Evolutionary conservation across 2,888 invertebrate species (phyloP), one percentile per base, ranked within the genome.

Genomic region (Digitonthophagus gazella): DNA sequence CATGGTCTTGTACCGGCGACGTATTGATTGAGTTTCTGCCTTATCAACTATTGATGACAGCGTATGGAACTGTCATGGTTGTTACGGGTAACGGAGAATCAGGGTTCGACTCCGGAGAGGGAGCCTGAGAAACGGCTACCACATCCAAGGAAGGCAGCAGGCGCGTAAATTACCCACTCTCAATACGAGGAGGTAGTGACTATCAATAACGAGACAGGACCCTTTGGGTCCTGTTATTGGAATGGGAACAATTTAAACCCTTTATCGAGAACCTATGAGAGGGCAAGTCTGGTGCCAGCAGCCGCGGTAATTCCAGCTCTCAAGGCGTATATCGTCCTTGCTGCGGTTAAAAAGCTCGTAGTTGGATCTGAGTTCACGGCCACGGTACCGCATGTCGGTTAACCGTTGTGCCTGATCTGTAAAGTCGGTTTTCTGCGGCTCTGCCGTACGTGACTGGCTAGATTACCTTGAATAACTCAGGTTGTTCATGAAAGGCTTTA

Each of bases 141-240:
- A 88, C 87, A 86, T 88, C 88, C 85, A 88, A 89, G 88, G 88
- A 88, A 87, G 87, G 88, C 88, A 89, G 88, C 88, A 88, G 87
- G 87, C 87, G 86, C 87, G 87, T 85, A 87, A 88, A 86, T 86
- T 87, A 87, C 85, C 86, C 86, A 86, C 83, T 57, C 57, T 57
- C 82, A 82, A 82, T 82, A 84, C 84, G 83, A 83, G 83, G 84
- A 86, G 87, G 87, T 87, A 87, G 87, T 88, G 87, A 88, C 88
- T 85, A 87, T 85, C 88, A 87, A 88, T 88, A 87, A 86, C 86
- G 85, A 87, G 86, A 84, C 85, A 83, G 85, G 85, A 84, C 85
- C 85, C 85, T 80, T 84, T 67, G 87, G 84, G 83, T 83, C 83
- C 82, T 81, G 85, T 84, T 83, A 85, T 86, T 81, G 85, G 85